Conservation (phyloP, 2,113 vertebrate species). For the Dissostichus mawsoni region DNA sequence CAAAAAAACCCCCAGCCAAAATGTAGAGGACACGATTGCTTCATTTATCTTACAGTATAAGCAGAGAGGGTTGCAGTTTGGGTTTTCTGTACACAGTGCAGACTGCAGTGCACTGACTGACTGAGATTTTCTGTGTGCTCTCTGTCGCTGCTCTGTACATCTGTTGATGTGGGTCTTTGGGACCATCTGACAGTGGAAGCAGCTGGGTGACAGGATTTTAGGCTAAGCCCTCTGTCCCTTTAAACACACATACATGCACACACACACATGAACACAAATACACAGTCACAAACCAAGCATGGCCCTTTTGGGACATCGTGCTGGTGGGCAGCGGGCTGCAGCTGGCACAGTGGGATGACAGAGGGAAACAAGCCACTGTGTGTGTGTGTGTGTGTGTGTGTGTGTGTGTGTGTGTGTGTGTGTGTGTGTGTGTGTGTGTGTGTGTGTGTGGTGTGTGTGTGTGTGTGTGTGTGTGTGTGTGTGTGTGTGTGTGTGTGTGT, state of each 20-base stretch:
- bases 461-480: slow-evolving; percentile 34
- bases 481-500: slow-evolving; percentile 34
- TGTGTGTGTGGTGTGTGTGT: slow-evolving; percentile 37
- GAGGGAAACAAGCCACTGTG: slow-evolving; percentile 47
- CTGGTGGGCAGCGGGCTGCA: slow-evolving; percentile 67
- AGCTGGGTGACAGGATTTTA: slow-evolving; percentile 77
- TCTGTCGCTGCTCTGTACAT: slow-evolving; percentile 62
- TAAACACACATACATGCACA: slow-evolving; percentile 59
- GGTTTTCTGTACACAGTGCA: slow-evolving; percentile 19
- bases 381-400: slow-evolving; percentile 33
- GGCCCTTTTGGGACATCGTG: slow-evolving; percentile 56
- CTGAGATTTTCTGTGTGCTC: slow-evolving; percentile 47
- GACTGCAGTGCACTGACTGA: slow-evolving; percentile 3
- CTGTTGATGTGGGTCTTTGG: slow-evolving; percentile 73
- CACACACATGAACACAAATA: slow-evolving; percentile 30
- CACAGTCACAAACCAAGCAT: slow-evolving; percentile 49
- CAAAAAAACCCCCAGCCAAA: neutral
- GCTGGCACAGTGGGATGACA: slow-evolving; percentile 57
- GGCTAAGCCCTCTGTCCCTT: slow-evolving; percentile 64
- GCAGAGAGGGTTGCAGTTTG: neutral
- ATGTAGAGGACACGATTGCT: neutral
- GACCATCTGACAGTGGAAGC: slow-evolving; percentile 73
- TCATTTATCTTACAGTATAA: neutral
- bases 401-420: slow-evolving; percentile 34
- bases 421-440: slow-evolving; percentile 35